Base-by-base conservation (phyloP, 2,113 vertebrate genomes). In the Sinocyclocheilus maitianheensis region DNA sequence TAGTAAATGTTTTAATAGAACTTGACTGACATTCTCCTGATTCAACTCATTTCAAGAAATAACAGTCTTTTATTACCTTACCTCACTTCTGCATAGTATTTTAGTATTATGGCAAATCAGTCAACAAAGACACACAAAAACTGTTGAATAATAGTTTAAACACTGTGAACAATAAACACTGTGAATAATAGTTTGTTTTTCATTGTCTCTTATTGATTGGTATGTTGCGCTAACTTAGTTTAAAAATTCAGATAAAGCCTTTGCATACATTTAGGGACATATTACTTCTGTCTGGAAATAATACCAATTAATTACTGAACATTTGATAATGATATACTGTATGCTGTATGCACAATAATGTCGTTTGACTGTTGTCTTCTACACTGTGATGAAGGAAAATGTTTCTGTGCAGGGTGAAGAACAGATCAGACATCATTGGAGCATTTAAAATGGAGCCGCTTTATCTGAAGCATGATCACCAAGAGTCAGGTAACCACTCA, bases 381-480 rank as follows among this genome's bases (percentile, higher is more conserved):
- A 7, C 14, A 34, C 7, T 69, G 3, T 69, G 30, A 77, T 76
- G 22, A 43, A 48, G 3, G n/a, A 51, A 2, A 82, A 72, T 72
- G 9, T 48, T 8, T 76, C 16, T 65, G 34, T 85, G 77, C 91
- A 99, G 98, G 98, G 97, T 99, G 90, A 99, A 96, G 90, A 96
- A 94, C 51, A 96, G 96, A 91, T 37, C 90, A 0, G 97, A 97
- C 90, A 89, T 99, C 79, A 97, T 94, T 2, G 94, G 95, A 81
- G 97, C 98, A 85, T 99, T 99, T 91, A 99, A 97, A 87, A 88
- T 98, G 87, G 98, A 99, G 30, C 97, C 98, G 0, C 87, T 98
- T 48, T 99, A 99, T 87, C 94, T 99, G 82, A 96, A 96, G 91
- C 97, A 99, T 58, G 94, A 96, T 82, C 96, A 99, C 85, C 95